Evolutionary conservation across 1,140 invertebrate genomes (phyloP), one percentile per base, ranked within the genome.

Genomic region (Agraylea sexmaculata): DNA sequence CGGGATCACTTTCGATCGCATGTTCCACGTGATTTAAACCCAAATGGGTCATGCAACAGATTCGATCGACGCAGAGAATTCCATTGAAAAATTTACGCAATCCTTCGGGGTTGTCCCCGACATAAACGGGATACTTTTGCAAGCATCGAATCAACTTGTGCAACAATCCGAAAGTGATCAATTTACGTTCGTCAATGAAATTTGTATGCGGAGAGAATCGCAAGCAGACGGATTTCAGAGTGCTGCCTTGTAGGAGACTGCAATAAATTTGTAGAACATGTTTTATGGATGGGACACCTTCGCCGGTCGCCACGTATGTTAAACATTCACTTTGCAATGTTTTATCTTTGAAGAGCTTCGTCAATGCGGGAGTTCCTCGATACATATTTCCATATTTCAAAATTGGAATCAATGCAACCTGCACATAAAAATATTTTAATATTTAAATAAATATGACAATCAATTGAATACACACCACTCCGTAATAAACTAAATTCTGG

Each of bases 381-480:
- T 95, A 96, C 45, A 92, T 80, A 62, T 95, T 95, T 45, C 85
- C 83, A 61, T 95, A 97, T 58, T 89, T 89, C 51, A 96, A 83
- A 49, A 96, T 80, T 6, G 90, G 87, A 36, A 93, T 79, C 17
- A 96, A 58, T 12, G 80, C 79, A 2, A 89, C 77, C 51, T 80
- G 73, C 51, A 80, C 83, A 60, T 8, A 15, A 32, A 32, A 32
- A n/a, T 7, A 16, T 10, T 32, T n/a, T 10, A 32, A 32, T 27
- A 37, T 42, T 20, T 3, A 6, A 44, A 30, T 19, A 30, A 29
- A n/a, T 5, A n/a, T 18, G 19, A 42, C 20, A 19, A 15, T 28
- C 17, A 47, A 17, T 32, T 11, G 37, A 23, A 49, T n/a, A 55
- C 56, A 59, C 46, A 72, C 71, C 13, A 75, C 71, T 17, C 69